These are phyloP conservation scores for Bombus sibiricus DNA, from an alignment of 1,140 invertebrate species.

Conservation along the genomic window DNA sequence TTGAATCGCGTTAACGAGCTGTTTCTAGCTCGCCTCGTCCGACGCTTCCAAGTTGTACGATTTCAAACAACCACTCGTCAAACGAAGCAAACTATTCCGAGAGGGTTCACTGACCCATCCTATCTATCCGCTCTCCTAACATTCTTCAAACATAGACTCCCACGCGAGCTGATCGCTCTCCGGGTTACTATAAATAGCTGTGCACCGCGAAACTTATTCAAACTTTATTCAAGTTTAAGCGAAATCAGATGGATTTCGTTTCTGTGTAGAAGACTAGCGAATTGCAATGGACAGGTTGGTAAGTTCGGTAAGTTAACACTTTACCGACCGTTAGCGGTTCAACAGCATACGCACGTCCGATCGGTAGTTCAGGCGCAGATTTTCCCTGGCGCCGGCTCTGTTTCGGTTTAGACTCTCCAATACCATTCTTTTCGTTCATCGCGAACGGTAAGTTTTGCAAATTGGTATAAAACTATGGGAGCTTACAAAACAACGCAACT, in stretches of 20 bases:
- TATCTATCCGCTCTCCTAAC: not conserved
- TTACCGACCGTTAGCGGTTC: no score
- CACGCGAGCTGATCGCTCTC: not conserved
- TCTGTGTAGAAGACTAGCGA: no score
- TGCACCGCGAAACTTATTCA: not conserved
- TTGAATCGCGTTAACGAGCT: no score
- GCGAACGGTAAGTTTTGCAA: no score
- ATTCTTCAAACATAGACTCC: not conserved
- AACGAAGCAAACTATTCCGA: not conserved
- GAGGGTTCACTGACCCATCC: not conserved
- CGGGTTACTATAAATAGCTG: not conserved
- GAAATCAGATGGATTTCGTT: not conserved
- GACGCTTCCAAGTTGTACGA: not conserved
- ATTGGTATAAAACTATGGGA: no score
- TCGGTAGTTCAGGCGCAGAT: no score
- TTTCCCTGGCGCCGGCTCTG: no score
- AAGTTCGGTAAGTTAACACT: not conserved
- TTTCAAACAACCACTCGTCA: not conserved
- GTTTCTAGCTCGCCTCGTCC: not conserved
- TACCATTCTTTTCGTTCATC: no score
- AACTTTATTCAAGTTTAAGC: not conserved
- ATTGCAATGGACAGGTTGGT: not conserved
- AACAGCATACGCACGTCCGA: no score
- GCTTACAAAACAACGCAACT: no score
- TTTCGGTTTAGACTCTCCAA: no score